phyloP scores from a whole-genome alignment of 2,888 invertebrate species.

The Carpatolechia fugitivella region DNA sequence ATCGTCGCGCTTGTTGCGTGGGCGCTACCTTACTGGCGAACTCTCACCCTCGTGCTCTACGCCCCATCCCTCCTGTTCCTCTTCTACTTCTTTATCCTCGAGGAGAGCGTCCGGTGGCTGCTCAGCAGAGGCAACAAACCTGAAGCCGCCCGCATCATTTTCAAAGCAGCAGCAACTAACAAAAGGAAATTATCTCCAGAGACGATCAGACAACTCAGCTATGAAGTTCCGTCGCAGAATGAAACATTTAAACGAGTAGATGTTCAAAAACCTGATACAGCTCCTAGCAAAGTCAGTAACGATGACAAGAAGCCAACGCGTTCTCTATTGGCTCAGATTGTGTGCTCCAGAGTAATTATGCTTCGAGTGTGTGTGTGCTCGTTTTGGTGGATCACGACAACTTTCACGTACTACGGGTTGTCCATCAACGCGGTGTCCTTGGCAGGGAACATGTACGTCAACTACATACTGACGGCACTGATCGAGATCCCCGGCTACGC shows the following conservation, averaged over 20 bases:
- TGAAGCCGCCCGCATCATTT: constrained; percentile 72
- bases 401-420: constrained; percentile 89
- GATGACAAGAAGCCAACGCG: constrained; percentile 18
- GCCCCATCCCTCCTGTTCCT: constrained; percentile 81
- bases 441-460: constrained; percentile 86
- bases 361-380: constrained; percentile 80
- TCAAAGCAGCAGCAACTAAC: constrained; percentile 68
- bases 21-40: constrained; percentile 82
- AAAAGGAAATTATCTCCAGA: constrained; percentile 58
- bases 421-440: constrained; percentile 87
- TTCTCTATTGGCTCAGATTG: constrained; percentile 53
- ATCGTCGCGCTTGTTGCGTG: constrained; percentile 81
- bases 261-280: constrained; percentile 5
- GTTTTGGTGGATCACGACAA: constrained; percentile 89
- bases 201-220: constrained; percentile 39
- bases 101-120: constrained; percentile 86
- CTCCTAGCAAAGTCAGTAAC: constrained; percentile 25
- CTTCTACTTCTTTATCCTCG: constrained; percentile 80
- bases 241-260: neutral
- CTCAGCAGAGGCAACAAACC: constrained; percentile 79
- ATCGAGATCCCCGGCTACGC: constrained; percentile 83
- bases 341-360: constrained; percentile 74
- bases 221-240: constrained; percentile 20
- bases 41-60: constrained; percentile 80
- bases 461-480: constrained; percentile 84